A percentile compares a stretch with the other conserved stretches of the same genome.
Evolutionary conservation across 2,797 vertebrate species (phyloP).

Genomic region (Tamandua tetradactyla): DNA sequence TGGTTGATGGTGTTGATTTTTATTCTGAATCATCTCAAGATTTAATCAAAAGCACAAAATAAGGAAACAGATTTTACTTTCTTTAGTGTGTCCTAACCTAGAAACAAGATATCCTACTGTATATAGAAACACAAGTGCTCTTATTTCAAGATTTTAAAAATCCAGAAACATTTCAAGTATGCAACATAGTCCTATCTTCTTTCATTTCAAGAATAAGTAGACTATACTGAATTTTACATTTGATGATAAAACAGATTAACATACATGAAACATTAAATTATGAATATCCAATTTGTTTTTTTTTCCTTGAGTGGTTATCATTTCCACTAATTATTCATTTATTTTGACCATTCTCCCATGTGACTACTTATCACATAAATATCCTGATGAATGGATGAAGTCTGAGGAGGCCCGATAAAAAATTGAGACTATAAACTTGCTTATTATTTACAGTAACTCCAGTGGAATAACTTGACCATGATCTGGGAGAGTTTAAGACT

Average conservation of each 20-base stretch:
- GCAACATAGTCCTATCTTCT: not conserved
- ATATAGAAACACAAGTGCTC: not conserved
- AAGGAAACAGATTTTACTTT: not conserved
- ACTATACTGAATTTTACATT: conserved; percentile 16
- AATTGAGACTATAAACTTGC: not conserved
- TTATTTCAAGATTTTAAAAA: not conserved
- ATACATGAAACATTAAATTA: not conserved
- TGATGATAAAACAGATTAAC: not conserved
- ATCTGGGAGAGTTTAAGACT: not conserved
- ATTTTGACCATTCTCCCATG: not conserved
- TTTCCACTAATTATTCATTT: not conserved
- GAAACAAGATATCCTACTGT: not conserved
- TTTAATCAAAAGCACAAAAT: conserved; percentile 23
- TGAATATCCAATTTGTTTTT: not conserved
- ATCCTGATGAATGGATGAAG: not conserved
- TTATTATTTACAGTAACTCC: not conserved
- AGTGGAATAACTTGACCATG: not conserved
- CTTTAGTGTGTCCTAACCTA: not conserved
- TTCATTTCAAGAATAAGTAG: conserved; percentile 20
- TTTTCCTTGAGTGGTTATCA: not conserved
- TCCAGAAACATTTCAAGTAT: not conserved
- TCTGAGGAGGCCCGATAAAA: not conserved
- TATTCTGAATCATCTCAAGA: not conserved
- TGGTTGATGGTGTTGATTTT: not conserved
- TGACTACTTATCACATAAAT: not conserved